Conservation (phyloP, 2,797 vertebrate genomes). For the Protosalanx chinensis region DNA sequence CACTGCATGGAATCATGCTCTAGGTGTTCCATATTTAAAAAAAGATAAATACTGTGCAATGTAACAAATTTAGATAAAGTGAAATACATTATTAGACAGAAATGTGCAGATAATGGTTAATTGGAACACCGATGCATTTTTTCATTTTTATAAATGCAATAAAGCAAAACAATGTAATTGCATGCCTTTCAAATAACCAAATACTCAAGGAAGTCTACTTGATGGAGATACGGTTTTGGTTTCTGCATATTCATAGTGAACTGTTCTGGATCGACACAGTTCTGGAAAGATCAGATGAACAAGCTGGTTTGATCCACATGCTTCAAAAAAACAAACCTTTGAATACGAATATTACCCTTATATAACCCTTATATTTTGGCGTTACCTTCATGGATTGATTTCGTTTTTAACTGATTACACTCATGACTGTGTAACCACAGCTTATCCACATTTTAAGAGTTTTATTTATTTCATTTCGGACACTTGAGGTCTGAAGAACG, state of each 20-base stretch:
- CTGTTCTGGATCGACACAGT: conserved; percentile 15
- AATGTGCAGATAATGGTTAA: neutral
- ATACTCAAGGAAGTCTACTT: no score
- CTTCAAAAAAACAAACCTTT: conserved; percentile 1
- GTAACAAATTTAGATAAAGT: no score
- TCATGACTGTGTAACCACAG: no score
- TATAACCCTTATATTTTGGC: neutral
- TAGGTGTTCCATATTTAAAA: no score
- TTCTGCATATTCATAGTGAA: neutral
- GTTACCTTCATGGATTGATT: conserved; percentile 9
- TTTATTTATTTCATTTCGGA: no score
- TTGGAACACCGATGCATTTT: neutral
- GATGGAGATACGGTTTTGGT: no score
- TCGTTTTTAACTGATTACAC: no score
- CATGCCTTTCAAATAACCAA: neutral
- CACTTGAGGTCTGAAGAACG: no score
- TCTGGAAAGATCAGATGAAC: conserved; percentile 26
- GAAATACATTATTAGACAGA: neutral
- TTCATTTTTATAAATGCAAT: neutral
- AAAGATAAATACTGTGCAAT: neutral
- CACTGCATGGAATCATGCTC: neutral
- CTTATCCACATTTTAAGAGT: no score
- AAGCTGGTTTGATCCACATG: conserved; percentile 19
- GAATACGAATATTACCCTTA: neutral
- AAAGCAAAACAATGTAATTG: neutral